Conservation (phyloP, 2,888 invertebrate species). For the Aphodius sticticus region DNA sequence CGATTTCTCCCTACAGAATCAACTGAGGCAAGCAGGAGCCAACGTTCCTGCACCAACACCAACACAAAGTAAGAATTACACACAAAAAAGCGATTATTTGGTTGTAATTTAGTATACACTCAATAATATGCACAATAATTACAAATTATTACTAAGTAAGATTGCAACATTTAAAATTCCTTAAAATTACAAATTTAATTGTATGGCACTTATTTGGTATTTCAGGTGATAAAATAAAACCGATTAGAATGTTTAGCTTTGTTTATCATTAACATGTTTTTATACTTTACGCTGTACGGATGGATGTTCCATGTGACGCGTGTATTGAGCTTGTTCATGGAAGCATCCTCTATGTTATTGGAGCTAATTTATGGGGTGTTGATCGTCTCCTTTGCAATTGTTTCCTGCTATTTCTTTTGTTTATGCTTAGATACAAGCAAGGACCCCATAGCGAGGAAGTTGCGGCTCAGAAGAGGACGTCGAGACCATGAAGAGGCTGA, state of each 20-base stretch:
- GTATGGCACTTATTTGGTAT: background rate
- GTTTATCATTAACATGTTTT: background rate
- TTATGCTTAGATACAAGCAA: conserved; percentile 67
- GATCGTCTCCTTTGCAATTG: background rate
- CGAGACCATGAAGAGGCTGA: conserved; percentile 84
- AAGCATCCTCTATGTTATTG: background rate
- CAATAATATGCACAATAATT: background rate
- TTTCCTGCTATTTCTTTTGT: conserved; percentile 7
- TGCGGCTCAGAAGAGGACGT: conserved; percentile 83
- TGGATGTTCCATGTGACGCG: background rate
- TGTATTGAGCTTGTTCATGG: background rate
- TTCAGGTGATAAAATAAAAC: background rate
- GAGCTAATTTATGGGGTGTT: background rate
- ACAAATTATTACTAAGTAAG: background rate
- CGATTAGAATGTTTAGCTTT: conserved; percentile 10
- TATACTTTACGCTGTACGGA: background rate
- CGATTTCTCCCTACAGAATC: conserved; percentile 97
- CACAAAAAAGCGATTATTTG: background rate
- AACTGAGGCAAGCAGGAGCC: conserved; percentile 90
- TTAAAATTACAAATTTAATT: background rate
- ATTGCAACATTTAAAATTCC: conserved; percentile 10
- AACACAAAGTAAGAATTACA: conserved; percentile 67
- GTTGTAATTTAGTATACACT: background rate
- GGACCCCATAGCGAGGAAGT: conserved; percentile 95
- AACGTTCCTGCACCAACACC: conserved; percentile 78